Evolutionary conservation across 2,888 invertebrate genomes (phyloP), one percentile per base, ranked within the genome.

Genomic region (Orchesellides sinensis): DNA sequence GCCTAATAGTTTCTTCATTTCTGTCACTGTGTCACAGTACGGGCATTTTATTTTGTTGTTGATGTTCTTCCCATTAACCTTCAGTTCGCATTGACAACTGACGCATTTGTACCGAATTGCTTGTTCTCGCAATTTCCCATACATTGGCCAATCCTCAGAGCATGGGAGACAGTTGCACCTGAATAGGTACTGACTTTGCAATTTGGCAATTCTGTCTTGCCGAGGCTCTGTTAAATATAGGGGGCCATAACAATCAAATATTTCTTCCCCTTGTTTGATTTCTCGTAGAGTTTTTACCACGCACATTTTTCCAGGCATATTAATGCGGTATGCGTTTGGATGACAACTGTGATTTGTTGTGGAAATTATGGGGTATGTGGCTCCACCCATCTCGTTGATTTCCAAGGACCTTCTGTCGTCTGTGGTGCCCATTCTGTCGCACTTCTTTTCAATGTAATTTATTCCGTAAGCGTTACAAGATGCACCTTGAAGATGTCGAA

Each of bases 391-490:
- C 80, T 89, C 88, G 12, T 75, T 45, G 25, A 85, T 84, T 32
- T 86, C 75, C 14, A 84, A 45, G 14, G 68, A 61, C 23, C 63
- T 72, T 8, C 87, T 81, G 21, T 61, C 65, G 2, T 86, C 63
- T 4, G 84, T 77, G 23, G 89, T 89, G 89, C 89, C 19, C 90
- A 89, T 81, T 91, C 90, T n/a, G 90, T 54, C 49, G 3, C 6
- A 12, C 21, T 70, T 70, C 4, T 29, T 63, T n/a, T 70, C 70
- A n/a, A 79, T 54, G 40, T 75, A 40, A 56, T 87, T 89, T 23
- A 91, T 90, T 84, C 91, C 91, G 73, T 91, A 92, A 25, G 91
- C 91, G 85, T 91, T 91, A 86, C 91, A 91, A 65, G 90, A 90
- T 29, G 90, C 89, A 10, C 90, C 89, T 84, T 91, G 91, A 77